Percentiles rank a stretch among this genome's conserved stretches.
Conservation (phyloP, 2,888 invertebrate species). For the Chrysotoxum bicinctum region DNA sequence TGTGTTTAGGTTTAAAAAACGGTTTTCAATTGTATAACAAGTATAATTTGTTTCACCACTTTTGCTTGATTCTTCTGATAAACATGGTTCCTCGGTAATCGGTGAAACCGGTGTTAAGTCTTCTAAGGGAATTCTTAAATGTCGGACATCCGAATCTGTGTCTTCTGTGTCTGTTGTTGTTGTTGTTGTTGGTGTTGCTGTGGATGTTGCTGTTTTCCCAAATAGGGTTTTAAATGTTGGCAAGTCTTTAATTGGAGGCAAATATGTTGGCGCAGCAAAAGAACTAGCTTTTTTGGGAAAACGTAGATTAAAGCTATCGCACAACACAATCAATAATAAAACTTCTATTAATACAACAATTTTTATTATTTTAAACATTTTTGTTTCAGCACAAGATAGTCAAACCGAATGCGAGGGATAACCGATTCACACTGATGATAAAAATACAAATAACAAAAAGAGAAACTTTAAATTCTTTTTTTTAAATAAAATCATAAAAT, state of each 20-base stretch:
- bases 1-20: not conserved
- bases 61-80: not conserved
- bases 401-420: constrained; percentile 1
- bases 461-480: not conserved
- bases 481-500: not conserved
- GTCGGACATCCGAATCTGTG: not conserved
- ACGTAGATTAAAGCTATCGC: not conserved
- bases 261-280: not conserved
- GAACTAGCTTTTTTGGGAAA: not conserved
- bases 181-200: not conserved
- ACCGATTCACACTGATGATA: constrained; percentile 2
- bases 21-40: not conserved
- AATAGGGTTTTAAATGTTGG: not conserved
- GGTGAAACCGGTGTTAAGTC: not conserved
- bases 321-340: not conserved
- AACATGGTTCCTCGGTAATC: not conserved
- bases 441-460: not conserved
- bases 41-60: too few species aligned
- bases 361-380: not conserved
- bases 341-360: not conserved
- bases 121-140: not conserved
- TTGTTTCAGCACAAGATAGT: not conserved
- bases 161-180: not conserved
- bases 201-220: not conserved
- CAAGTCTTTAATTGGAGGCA: not conserved